These are phyloP conservation scores for Myotis myotis DNA, from an alignment of 2,797 vertebrate genomes.

Conservation along the genomic window DNA sequence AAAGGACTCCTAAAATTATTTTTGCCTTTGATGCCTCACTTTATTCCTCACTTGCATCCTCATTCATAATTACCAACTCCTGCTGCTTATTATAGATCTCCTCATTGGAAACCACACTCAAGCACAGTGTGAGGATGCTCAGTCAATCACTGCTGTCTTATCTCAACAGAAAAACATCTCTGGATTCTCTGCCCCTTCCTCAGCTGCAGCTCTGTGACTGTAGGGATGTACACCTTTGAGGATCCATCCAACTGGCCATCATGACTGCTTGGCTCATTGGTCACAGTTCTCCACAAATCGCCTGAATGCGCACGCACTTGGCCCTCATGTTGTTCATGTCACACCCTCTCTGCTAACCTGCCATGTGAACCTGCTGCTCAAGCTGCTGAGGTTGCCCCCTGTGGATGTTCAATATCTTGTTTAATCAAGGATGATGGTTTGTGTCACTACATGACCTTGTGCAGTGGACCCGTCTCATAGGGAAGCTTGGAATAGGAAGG, in stretches of 20 bases:
- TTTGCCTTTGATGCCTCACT: neutral
- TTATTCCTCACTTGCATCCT: neutral
- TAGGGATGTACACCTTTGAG: neutral
- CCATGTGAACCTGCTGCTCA: neutral
- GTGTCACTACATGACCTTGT: neutral
- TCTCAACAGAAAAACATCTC: neutral
- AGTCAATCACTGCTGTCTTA: neutral
- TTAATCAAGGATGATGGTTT: neutral
- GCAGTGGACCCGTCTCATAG: neutral
- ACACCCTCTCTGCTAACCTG: neutral
- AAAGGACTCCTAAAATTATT: neutral
- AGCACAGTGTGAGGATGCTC: fast-evolving
- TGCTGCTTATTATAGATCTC: neutral
- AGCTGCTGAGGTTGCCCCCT: neutral
- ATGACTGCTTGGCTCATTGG: neutral
- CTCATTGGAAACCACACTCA: neutral
- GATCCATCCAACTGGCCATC: neutral
- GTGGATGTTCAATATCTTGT: neutral
- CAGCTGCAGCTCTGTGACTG: neutral
- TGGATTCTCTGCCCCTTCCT: neutral
- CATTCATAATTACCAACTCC: neutral
- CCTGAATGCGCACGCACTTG: neutral
- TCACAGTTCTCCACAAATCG: neutral
- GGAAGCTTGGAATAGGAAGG: neutral
- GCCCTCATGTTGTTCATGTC: neutral